These are phyloP conservation scores for Avahi laniger DNA, from an alignment of 2,797 vertebrate genomes.

Conservation along the genomic window DNA sequence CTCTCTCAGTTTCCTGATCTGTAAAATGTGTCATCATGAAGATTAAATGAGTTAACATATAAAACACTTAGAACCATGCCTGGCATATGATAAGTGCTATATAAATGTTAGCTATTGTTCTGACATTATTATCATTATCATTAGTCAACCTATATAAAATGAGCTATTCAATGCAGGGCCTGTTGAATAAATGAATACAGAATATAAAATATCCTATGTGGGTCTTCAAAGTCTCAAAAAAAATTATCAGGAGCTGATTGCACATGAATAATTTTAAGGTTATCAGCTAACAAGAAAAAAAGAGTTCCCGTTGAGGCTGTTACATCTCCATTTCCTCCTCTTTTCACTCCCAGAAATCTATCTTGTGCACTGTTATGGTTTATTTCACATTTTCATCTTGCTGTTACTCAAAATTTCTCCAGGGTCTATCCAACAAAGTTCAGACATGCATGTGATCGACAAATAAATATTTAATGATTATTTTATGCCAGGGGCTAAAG, in stretches of 20 bases:
- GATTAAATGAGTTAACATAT: not conserved
- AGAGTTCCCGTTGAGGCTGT: not conserved
- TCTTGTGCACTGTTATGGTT: not conserved
- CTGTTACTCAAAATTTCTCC: not conserved
- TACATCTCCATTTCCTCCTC: not conserved
- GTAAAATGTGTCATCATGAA: not conserved
- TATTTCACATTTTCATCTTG: conserved; percentile 1
- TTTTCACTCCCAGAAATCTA: conserved; percentile 34
- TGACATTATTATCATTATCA: not conserved
- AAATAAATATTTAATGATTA: conserved; percentile 22
- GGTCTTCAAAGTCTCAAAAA: conserved; percentile 6
- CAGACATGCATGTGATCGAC: not conserved
- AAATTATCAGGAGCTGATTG: not conserved
- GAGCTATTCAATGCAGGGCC: not conserved
- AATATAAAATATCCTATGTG: not conserved
- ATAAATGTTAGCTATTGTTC: not conserved
- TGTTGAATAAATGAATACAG: not conserved
- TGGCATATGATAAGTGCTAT: not conserved
- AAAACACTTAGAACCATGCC: not conserved
- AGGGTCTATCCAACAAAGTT: not conserved
- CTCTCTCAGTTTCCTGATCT: not conserved
- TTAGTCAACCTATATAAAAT: not conserved
- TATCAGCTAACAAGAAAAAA: not conserved
- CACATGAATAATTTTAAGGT: not conserved
- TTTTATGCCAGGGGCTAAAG: not conserved